phyloP scores from a whole-genome alignment of 2,113 vertebrate genomes.

The Sylvia atricapilla region DNA sequence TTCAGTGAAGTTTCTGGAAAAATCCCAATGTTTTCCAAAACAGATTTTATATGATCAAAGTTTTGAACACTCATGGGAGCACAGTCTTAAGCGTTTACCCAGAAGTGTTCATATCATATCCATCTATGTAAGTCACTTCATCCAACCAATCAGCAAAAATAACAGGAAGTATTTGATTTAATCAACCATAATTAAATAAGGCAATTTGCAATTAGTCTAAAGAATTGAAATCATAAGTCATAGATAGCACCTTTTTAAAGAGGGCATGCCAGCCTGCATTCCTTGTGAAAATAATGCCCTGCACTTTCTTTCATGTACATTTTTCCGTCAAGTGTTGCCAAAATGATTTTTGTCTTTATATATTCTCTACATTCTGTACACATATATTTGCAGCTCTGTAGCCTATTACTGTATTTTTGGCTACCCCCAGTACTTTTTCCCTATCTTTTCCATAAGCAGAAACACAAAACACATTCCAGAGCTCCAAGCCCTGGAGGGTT shows the following conservation, averaged over 20 bases:
- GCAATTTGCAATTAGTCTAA: neutral
- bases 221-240: neutral
- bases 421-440: neutral
- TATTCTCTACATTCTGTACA: neutral
- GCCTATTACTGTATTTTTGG: neutral
- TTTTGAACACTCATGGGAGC: neutral
- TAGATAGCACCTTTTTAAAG: neutral
- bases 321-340: neutral
- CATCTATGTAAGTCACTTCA: neutral
- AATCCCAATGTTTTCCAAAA: neutral
- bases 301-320: neutral
- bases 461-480: neutral
- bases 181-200: neutral
- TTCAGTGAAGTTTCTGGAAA: neutral
- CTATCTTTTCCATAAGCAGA: neutral
- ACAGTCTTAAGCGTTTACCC: neutral
- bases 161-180: neutral
- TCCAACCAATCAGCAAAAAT: neutral
- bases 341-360: neutral
- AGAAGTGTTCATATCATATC: neutral
- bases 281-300: neutral
- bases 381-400: neutral
- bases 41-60: neutral
- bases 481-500: rapidly evolving
- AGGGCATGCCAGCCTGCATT: neutral